Percentiles rank a stretch among this genome's conserved stretches.
These are phyloP conservation scores for Lasioglossum marginatum DNA, from an alignment of 2,888 invertebrate genomes.

Conservation along the genomic window DNA sequence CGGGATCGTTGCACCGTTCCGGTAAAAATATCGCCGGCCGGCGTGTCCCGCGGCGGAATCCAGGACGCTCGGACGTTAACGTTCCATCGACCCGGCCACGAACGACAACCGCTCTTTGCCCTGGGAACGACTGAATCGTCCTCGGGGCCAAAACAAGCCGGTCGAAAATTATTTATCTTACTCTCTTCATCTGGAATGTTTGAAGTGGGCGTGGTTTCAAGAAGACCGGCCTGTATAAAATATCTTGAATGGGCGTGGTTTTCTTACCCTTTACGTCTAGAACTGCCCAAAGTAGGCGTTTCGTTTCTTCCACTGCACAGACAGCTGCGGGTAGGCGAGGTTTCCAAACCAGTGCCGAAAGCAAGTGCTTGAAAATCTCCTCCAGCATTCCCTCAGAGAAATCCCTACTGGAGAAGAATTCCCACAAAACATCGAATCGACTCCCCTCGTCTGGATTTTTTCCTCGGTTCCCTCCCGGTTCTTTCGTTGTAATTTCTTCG, in stretches of 20 bases:
- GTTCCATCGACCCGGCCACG: not conserved
- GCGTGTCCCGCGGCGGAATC: not conserved
- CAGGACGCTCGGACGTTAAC: conserved; percentile 4
- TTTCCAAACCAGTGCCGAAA: not conserved
- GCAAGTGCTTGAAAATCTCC: not conserved
- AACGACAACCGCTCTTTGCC: not conserved
- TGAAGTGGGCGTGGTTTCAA: not conserved
- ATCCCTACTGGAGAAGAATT: not conserved
- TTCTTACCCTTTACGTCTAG: not conserved
- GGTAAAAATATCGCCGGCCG: conserved; percentile 5
- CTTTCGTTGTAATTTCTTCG: not conserved
- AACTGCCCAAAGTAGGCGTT: not conserved
- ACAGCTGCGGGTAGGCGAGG: not conserved
- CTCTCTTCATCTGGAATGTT: no score
- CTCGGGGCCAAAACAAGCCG: not conserved
- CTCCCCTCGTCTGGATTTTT: not conserved
- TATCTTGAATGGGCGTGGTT: not conserved
- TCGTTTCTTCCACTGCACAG: not conserved
- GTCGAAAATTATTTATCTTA: no score
- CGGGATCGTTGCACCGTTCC: conserved; percentile 7
- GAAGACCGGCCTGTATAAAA: no score
- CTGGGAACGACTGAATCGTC: not conserved
- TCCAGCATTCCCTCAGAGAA: not conserved
- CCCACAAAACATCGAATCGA: not conserved
- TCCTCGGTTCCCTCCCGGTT: not conserved